phyloP scores from a whole-genome alignment of 2,888 invertebrate genomes.

The Eilema griseolum region DNA sequence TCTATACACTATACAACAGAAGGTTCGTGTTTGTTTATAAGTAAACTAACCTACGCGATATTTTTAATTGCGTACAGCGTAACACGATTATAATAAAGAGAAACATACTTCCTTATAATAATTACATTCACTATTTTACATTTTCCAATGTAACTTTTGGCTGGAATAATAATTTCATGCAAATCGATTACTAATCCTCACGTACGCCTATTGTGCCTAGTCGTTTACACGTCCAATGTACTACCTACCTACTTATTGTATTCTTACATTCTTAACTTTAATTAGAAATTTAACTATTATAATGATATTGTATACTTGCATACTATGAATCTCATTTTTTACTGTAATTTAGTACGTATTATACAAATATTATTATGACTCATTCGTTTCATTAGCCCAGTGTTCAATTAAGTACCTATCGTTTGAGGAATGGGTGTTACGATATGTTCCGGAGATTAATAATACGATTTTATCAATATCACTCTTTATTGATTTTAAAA shows the following conservation, averaged over 20 bases:
- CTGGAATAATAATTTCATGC: slow-evolving; percentile 33
- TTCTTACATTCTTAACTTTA: background rate
- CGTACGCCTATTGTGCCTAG: slow-evolving; percentile 37
- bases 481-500: slow-evolving; percentile 87
- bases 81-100: background rate
- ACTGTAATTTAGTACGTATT: slow-evolving; percentile 43
- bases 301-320: slow-evolving; percentile 30
- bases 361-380: slow-evolving; percentile 37
- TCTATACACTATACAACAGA: slow-evolving; percentile 9
- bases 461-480: slow-evolving; percentile 73
- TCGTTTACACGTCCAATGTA: slow-evolving; percentile 26
- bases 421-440: background rate
- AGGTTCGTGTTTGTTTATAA: slow-evolving; percentile 30
- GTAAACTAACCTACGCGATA: slow-evolving; percentile 12
- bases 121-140: slow-evolving; percentile 25
- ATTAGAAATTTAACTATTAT: slow-evolving; percentile 28
- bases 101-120: slow-evolving; percentile 28
- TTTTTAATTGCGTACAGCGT: slow-evolving; percentile 11
- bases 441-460: slow-evolving; percentile 40
- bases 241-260: background rate
- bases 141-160: slow-evolving; percentile 22
- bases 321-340: slow-evolving; percentile 52
- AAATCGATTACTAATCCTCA: slow-evolving; percentile 37
- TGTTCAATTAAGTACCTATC: background rate
- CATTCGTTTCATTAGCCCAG: slow-evolving; percentile 26